Evolutionary conservation across 2,797 vertebrate genomes (phyloP), one percentile per base, ranked within the genome.

Genomic region (Schizopygopsis malacanthus): DNA sequence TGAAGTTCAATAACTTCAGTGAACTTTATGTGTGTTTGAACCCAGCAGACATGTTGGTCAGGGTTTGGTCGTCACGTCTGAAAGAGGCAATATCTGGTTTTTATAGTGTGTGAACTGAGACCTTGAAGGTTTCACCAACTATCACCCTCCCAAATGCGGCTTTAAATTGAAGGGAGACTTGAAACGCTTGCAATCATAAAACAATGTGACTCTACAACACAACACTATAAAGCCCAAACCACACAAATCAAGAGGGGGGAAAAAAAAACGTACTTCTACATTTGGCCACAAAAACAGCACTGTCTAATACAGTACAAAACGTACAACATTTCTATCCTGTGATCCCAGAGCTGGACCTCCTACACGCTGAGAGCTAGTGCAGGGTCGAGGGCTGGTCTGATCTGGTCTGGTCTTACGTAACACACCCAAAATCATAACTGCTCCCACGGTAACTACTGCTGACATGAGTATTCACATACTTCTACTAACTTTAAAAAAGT

Each of bases 171-270:
- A 80, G 70, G 39, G 33, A 45, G 81, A 79, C 15, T 45, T 65
- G 5, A 87, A 54, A 25, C 25, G 28, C 65, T 82, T 77, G 13
- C 56, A 69, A 76, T 77, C 59, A 79, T 70, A 81, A 78, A 84
- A 81, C 50, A 72, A 47, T 63, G 59, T 50, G 37, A 80, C 52
- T 43, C 20, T 37, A 39, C 71, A 77, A 84, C 81, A 75, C 79
- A 65, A 65, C 20, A 4, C 39, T 69, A 76, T 84, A 88, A 88
- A 88, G 72, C 25, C 50, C 25, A 22, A 73, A 81, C 84, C 84
- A 25, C 87, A 86, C 56, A 73, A 78, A 81, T 69, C 41, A 45
- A 75, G 76, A 59, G 22, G 13, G 20, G 18, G n/a, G 37, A 76
- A 56, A 76, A 56, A 9, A 79, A 82, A 37, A 20, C 6, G 12